phyloP scores from a whole-genome alignment of 2,888 invertebrate genomes.

The Heliconius sara region DNA sequence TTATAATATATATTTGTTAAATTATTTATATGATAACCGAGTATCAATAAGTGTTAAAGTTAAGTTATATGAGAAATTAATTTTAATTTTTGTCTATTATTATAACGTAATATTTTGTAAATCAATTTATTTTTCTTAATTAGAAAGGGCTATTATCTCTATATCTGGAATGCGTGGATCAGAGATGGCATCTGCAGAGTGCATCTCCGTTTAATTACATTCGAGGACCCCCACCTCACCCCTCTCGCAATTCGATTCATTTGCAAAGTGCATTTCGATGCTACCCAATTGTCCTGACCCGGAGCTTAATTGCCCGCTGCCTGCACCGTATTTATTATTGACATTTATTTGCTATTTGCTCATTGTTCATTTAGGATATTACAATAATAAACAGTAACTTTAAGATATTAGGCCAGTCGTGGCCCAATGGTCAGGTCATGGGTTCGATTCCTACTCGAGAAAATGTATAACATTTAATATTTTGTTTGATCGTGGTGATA shows the following conservation, averaged over 20 bases:
- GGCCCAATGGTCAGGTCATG: too few species aligned
- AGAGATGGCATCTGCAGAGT: conserved; percentile 62
- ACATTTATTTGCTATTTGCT: conserved; percentile 70
- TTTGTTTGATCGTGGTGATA: too few species aligned
- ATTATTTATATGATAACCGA: not conserved
- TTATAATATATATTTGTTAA: too few species aligned
- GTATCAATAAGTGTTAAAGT: not conserved
- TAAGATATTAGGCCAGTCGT: not conserved
- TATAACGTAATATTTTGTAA: conserved; percentile 26
- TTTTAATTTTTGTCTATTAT: not conserved
- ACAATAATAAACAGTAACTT: not conserved
- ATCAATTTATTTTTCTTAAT: conserved; percentile 42
- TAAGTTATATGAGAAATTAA: not conserved
- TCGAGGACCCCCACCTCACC: conserved; percentile 55
- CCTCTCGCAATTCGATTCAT: conserved; percentile 72
- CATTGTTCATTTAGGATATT: conserved; percentile 59
- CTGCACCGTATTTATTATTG: conserved; percentile 76
- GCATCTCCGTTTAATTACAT: conserved; percentile 77
- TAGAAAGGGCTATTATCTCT: conserved; percentile 41
- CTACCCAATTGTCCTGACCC: conserved; percentile 76
- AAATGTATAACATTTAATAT: too few species aligned
- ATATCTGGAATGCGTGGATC: conserved; percentile 47
- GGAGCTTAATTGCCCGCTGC: conserved; percentile 73
- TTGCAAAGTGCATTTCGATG: conserved; percentile 84
- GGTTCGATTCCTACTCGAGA: too few species aligned